These are phyloP conservation scores for Baryphthengus martii DNA, from an alignment of 2,113 vertebrate genomes.

Conservation along the genomic window DNA sequence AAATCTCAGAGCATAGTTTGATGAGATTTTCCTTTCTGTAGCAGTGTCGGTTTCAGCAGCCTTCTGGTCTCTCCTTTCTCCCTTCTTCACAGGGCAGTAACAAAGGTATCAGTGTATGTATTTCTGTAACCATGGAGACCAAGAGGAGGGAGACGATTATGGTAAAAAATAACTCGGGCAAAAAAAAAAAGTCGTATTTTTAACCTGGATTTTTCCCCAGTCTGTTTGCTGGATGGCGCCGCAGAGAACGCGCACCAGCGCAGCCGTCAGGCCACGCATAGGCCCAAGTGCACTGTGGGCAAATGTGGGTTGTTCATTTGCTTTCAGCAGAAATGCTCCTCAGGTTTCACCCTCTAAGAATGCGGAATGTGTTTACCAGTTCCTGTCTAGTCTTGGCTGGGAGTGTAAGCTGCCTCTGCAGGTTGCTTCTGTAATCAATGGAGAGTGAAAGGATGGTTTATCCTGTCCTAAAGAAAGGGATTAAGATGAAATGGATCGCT, in stretches of 20 bases:
- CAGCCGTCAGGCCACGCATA: too few species aligned
- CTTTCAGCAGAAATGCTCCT: neutral
- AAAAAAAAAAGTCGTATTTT: neutral
- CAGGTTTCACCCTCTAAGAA: neutral
- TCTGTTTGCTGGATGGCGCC: neutral
- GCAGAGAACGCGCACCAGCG: neutral
- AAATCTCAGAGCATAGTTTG: neutral
- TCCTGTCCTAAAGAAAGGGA: neutral
- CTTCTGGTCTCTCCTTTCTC: neutral
- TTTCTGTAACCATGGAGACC: conserved; percentile 40
- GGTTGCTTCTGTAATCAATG: neutral
- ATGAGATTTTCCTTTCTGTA: neutral
- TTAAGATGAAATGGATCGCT: neutral
- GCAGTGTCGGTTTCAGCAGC: neutral
- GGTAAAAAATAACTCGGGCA: neutral
- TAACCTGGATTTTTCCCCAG: neutral
- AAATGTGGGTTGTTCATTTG: neutral
- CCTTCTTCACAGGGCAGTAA: neutral
- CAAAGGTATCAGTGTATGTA: neutral
- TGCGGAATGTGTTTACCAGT: neutral
- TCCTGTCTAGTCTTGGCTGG: neutral
- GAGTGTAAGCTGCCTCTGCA: neutral
- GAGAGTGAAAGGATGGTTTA: neutral
- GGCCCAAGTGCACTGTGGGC: neutral
- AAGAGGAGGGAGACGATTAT: neutral